phyloP scores from a whole-genome alignment of 1,140 invertebrate genomes.

The Asbolus verrucosus region DNA sequence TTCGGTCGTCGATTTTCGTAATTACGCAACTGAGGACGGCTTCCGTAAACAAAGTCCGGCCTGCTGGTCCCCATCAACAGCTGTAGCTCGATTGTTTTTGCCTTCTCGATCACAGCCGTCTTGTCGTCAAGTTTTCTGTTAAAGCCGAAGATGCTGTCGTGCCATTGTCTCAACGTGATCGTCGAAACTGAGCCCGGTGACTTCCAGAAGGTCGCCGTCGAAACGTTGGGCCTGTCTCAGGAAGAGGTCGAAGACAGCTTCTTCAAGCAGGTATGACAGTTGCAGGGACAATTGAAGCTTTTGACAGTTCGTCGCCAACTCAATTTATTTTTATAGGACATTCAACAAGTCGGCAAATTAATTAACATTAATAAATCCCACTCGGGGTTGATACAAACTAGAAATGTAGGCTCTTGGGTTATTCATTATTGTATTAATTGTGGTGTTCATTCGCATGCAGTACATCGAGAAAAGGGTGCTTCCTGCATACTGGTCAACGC shows the following conservation, averaged over 20 bases:
- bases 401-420: constrained; percentile 67
- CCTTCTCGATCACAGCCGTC: neutral
- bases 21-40: neutral
- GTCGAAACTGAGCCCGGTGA: constrained; percentile 66
- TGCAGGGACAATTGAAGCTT: constrained; percentile 7
- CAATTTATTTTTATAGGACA: constrained; percentile 60
- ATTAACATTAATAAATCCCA: constrained; percentile 67
- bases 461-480: constrained; percentile 67
- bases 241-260: constrained; percentile 64
- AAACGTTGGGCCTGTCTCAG: constrained; percentile 63
- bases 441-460: constrained; percentile 66
- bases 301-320: constrained; percentile 20
- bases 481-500: constrained; percentile 66
- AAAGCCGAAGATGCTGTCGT: constrained; percentile 59
- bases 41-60: constrained; percentile 1
- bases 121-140: neutral
- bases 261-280: constrained; percentile 64
- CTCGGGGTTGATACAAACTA: constrained; percentile 65
- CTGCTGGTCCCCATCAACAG: constrained; percentile 28
- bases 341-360: constrained; percentile 64
- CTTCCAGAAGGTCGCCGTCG: constrained; percentile 61
- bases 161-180: constrained; percentile 68
- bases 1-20: neutral
- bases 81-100: constrained; percentile 24
- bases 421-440: constrained; percentile 66